phyloP scores from a whole-genome alignment of 2,113 vertebrate species.

The Chloropsis cyanopogon region DNA sequence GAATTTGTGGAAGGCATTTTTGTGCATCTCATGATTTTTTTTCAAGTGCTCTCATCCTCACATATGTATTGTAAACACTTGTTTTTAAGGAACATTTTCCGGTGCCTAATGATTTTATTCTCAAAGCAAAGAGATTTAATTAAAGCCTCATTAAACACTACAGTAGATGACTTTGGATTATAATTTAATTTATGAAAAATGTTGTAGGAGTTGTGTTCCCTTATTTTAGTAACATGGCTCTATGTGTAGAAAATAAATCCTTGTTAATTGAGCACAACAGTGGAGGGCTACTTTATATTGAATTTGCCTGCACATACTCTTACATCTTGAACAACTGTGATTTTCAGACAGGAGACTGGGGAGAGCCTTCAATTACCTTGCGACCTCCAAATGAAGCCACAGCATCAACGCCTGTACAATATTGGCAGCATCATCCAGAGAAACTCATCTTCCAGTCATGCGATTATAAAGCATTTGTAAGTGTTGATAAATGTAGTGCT shows the following conservation, averaged over 20 bases:
- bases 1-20: conserved; percentile 25
- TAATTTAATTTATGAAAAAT: conserved; percentile 9
- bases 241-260: background rate
- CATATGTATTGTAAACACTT: conserved; percentile 20
- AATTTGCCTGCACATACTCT: conserved; percentile 5
- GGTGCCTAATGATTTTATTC: conserved; percentile 15
- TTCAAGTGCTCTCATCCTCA: conserved; percentile 10
- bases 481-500: conserved; percentile 54
- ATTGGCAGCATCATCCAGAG: conserved; percentile 98
- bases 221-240: background rate
- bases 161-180: conserved; percentile 3
- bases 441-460: conserved; percentile 99
- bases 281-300: background rate
- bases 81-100: conserved; percentile 21
- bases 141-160: conserved; percentile 42
- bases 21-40: background rate
- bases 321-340: conserved; percentile 68
- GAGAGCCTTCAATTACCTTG: conserved; percentile 94
- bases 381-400: conserved; percentile 96
- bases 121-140: conserved; percentile 55
- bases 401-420: conserved; percentile 95
- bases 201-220: background rate
- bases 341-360: conserved; percentile 98
- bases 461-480: conserved; percentile 99
- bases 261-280: background rate